Evolutionary conservation across 2,113 vertebrate genomes (phyloP), one percentile per base, ranked within the genome.

Genomic region (Crotalus tigris): DNA sequence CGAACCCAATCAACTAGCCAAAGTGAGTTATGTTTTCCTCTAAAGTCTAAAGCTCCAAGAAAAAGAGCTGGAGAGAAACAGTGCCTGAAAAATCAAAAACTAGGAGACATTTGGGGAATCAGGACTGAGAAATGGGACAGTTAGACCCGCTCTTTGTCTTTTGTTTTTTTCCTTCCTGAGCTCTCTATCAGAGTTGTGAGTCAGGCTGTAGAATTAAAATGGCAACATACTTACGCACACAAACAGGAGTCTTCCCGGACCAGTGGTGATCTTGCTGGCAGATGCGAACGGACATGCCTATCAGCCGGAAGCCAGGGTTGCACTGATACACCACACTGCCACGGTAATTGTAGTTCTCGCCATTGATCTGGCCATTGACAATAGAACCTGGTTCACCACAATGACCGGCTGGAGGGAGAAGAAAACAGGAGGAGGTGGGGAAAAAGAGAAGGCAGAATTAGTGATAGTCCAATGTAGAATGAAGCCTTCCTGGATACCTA

Each of bases 321-420:
- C 99, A 99, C 96, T 99, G 99, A 96, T 99, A 99, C 19, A 99
- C 99, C 94, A 99, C 99, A 0, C 99, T 99, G 96, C 99, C 99
- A 1, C 99, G 97, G 96, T 99, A 99, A 97, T 98, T 99, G 96
- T 98, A 99, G 96, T 99, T 99, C 96, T 99, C 99, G 0, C 99
- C 99, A 0, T 98, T 98, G 96, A 99, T 99, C 94, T 99, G 98
- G 11, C 99, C 99, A 0, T 99, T 99, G 93, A 99, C 99, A 0
- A 99, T 99, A 93, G 98, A 98, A 69, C 99, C 98, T 0, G 99
- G 99, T 0, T 97, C 97, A 0, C 99, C 99, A 0, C 99, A 99
- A 95, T 99, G 99, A 19, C 99, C 99, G 5, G 98, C 99, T 98
- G 90, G 64, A 0, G 19, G 7, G 0, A 44, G 58, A 64, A 19